phyloP scores from a whole-genome alignment of 1,140 invertebrate species.

The Andricus grossulariae region DNA sequence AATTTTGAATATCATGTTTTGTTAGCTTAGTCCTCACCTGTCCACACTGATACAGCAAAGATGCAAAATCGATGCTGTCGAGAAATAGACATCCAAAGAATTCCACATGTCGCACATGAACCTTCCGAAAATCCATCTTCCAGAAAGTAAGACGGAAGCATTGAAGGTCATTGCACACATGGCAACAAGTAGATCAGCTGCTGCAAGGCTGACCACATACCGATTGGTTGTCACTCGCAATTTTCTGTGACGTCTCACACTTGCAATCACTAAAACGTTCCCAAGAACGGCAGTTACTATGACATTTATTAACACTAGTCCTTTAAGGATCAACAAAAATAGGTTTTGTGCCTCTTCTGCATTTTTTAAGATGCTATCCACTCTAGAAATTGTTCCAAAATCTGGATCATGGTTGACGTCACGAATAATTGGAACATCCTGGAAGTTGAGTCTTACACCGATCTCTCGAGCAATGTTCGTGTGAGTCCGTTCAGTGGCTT shows the following conservation, averaged over 20 bases:
- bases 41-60: conserved; percentile 96
- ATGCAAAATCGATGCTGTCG: conserved; percentile 94
- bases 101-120: conserved; percentile 97
- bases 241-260: conserved; percentile 86
- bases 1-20: too few species aligned
- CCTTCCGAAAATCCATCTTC: conserved; percentile 90
- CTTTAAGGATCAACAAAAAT: conserved; percentile 70
- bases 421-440: background rate
- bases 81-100: conserved; percentile 96
- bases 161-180: conserved; percentile 97
- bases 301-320: conserved; percentile 81
- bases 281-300: conserved; percentile 87
- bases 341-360: background rate
- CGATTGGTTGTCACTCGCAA: conserved; percentile 93
- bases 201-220: conserved; percentile 94
- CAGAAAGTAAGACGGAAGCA: conserved; percentile 88
- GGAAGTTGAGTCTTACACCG: conserved; percentile 32
- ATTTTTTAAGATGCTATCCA: conserved; percentile 6
- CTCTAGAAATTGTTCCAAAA: background rate
- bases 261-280: conserved; percentile 87
- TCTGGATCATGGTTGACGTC: conserved; percentile 10
- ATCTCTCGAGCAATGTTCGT: conserved; percentile 52
- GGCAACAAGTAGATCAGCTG: conserved; percentile 94
- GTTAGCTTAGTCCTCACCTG: conserved; percentile 65
- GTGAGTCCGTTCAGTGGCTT: conserved; percentile 60